A percentile compares a stretch with the other conserved stretches of the same genome.
phyloP scores from a whole-genome alignment of 2,113 vertebrate species.

The Mustela nigripes region DNA sequence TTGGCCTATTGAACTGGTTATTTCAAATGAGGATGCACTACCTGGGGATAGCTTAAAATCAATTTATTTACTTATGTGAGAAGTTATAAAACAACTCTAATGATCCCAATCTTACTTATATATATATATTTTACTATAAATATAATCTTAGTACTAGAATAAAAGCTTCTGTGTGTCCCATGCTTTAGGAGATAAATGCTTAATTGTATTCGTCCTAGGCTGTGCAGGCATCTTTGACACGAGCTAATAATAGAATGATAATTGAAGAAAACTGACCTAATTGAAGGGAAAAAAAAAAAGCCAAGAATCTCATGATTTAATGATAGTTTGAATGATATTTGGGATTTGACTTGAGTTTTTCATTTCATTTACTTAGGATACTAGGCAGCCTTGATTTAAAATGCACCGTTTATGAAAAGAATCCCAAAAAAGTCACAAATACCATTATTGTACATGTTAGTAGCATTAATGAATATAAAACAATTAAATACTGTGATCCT shows the following conservation, averaged over 20 bases:
- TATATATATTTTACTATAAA: not conserved
- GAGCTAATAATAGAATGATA: conserved; percentile 68
- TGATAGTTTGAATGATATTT: conserved; percentile 43
- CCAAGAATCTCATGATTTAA: conserved; percentile 49
- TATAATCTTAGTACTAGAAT: not conserved
- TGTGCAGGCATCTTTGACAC: conserved; percentile 48
- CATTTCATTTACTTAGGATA: conserved; percentile 24
- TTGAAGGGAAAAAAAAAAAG: not conserved
- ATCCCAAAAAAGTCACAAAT: not conserved
- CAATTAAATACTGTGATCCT: conserved; percentile 72
- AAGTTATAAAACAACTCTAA: conserved; percentile 31
- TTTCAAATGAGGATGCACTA: not conserved
- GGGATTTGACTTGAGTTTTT: not conserved
- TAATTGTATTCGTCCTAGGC: conserved; percentile 61
- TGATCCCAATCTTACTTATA: not conserved
- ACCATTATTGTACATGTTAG: conserved; percentile 31
- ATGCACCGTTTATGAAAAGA: not conserved
- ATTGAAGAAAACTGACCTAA: conserved; percentile 57
- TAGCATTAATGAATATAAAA: conserved; percentile 65
- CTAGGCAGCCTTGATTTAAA: conserved; percentile 36
- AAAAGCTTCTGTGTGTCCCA: conserved; percentile 26
- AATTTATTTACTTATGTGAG: not conserved
- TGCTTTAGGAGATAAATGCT: not conserved
- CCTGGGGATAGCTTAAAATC: conserved; percentile 13
- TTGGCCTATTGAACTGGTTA: conserved; percentile 17